Conservation (phyloP, 2,797 vertebrate genomes). For the Distichodus sexfasciatus region DNA sequence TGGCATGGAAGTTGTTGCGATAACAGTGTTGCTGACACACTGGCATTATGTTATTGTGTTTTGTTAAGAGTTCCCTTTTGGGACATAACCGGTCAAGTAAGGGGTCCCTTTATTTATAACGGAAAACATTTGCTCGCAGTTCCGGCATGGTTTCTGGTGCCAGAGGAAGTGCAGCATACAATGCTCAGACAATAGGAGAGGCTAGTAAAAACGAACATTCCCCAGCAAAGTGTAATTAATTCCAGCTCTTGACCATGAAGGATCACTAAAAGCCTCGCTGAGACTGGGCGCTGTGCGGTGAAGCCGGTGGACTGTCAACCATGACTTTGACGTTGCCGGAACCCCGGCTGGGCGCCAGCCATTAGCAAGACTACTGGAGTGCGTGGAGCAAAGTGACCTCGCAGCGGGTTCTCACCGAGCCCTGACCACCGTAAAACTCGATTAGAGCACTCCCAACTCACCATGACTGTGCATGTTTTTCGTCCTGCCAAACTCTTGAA, state of each 20-base stretch:
- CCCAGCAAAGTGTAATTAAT: not conserved
- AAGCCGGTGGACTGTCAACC: not conserved
- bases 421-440: conserved; percentile 17
- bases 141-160: no score
- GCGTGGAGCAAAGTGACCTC: not conserved
- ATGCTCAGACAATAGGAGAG: no score
- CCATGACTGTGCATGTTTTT: not conserved
- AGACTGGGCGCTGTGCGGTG: no score
- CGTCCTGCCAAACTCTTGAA: not conserved
- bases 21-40: no score
- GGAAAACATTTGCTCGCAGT: no score
- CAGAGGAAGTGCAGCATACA: no score
- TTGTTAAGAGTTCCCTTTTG: no score
- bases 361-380: not conserved
- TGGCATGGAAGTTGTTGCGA: no score
- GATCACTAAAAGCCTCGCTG: not conserved
- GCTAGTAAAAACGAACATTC: not conserved
- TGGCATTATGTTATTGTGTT: no score
- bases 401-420: conserved; percentile 7
- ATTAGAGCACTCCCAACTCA: not conserved
- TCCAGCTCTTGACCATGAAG: not conserved
- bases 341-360: not conserved
- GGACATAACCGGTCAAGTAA: no score
- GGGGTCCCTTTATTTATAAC: no score
- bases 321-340: not conserved